Evolutionary conservation across 35 echinoderm and acorn worm species (phyloP), one percentile per base, ranked within the genome.

Genomic region (Antedon bifida): DNA sequence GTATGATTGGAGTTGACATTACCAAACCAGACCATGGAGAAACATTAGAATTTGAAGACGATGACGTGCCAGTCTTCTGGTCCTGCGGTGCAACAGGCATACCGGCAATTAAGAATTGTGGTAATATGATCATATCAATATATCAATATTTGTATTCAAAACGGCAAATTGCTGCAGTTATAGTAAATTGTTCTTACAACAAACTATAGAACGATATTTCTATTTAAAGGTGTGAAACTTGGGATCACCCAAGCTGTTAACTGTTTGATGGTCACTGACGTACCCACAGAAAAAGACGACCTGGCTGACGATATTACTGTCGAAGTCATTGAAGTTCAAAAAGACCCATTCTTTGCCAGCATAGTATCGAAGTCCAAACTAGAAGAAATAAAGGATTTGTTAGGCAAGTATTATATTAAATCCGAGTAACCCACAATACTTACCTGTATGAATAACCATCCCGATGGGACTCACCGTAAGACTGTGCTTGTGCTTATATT

Each of bases 41-140:
- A 0, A 8, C 0, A 10, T 3, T 80, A 23, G 30, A 80, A 2
- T 80, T 80, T 0, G 33, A 80, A 29, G 78, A 80, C 2, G 78
- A 35, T 14, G 78, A 80, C 31, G 35, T 80, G 39, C 78, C 78
- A 17, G 32, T 80, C 16, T 80, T 80, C 35, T 80, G 78, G 78
- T 34, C 78, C 33, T 80, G 78, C 39, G 78, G 78, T 35, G 78
- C 36, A 36, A 80, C 78, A 0, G 78, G 78, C 30, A 35, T 34
- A 35, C 34, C 35, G 28, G 78, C 78, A 0, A 36, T 80, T 21
- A 29, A 34, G 31, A 9, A 14, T 36, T 34, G 33, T 29, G 36
- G 78, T 80, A 38, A 64, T 2, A 26, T 42, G 14, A 42, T 42
- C 14, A 7, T 42, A 42, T 42, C 14, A 14, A 7, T 42, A 42